Evolutionary conservation across 2,888 invertebrate genomes (phyloP).

Genomic region (Helleia helle): DNA sequence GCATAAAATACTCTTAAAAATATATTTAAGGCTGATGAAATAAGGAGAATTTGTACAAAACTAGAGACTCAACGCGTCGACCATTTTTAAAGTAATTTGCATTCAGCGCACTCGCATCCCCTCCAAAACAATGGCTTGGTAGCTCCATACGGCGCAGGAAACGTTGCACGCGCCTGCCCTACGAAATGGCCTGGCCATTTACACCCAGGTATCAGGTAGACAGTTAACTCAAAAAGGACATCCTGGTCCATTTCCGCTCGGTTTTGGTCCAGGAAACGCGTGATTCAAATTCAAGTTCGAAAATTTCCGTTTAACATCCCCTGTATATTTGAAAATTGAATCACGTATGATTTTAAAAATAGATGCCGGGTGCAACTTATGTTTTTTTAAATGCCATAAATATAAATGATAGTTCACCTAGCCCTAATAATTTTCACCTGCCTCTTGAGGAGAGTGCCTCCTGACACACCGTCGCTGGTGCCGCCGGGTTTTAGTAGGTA

Average conservation of each 20-base stretch:
- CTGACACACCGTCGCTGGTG: too few relatives aligned
- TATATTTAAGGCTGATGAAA: too few relatives aligned
- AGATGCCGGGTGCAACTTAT: too few relatives aligned
- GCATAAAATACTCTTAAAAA: too few relatives aligned
- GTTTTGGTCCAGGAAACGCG: conserved; percentile 38
- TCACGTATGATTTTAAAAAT: not conserved
- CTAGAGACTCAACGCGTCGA: conserved; percentile 37
- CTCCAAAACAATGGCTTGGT: conserved; percentile 64
- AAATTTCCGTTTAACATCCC: conserved; percentile 11
- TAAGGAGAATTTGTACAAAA: conserved; percentile 13
- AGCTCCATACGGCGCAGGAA: conserved; percentile 69
- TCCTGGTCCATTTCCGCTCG: conserved; percentile 59
- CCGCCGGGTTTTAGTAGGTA: too few relatives aligned
- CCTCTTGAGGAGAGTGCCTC: too few relatives aligned
- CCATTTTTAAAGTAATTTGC: conserved; percentile 34
- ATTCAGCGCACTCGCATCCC: conserved; percentile 61
- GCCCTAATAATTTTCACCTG: too few relatives aligned
- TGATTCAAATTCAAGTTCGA: conserved; percentile 32
- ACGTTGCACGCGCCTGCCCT: conserved; percentile 55
- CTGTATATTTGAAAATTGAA: not conserved
- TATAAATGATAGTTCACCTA: too few relatives aligned
- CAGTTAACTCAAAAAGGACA: conserved; percentile 61
- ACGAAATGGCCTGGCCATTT: conserved; percentile 44
- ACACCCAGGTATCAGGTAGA: conserved; percentile 36
- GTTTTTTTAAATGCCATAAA: too few relatives aligned